phyloP scores from a whole-genome alignment of 2,113 vertebrate species.

The Echinops telfairi region DNA sequence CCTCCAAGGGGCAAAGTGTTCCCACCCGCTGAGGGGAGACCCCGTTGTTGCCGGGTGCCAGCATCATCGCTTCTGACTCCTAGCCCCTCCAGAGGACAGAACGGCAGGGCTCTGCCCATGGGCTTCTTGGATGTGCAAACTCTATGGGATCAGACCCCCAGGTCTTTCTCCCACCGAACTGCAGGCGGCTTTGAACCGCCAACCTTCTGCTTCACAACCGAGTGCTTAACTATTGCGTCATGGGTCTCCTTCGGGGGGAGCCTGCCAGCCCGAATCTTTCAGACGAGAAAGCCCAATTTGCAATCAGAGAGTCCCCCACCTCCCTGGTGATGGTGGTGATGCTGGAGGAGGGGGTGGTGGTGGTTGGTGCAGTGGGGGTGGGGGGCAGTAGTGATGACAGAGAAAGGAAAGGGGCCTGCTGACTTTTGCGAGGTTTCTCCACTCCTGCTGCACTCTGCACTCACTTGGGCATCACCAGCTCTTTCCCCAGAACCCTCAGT shows the following conservation, averaged over 20 bases:
- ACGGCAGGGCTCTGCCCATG: not conserved
- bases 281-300: not conserved
- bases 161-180: not conserved
- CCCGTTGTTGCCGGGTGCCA: not conserved
- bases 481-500: not conserved
- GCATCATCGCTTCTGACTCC: not conserved
- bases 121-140: not conserved
- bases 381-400: not conserved
- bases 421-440: not conserved
- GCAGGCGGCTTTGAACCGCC: not conserved
- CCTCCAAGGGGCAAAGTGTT: not conserved
- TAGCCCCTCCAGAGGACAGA: not conserved
- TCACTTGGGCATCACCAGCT: not conserved
- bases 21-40: no score
- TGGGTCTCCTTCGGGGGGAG: not conserved
- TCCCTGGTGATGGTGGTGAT: accelerated
- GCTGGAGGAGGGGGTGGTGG: not conserved
- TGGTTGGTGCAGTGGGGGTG: not conserved
- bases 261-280: not conserved
- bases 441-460: not conserved
- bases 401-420: not conserved
- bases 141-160: not conserved
- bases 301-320: not conserved
- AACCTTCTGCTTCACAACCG: not conserved
- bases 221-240: not conserved